phyloP scores from a whole-genome alignment of 2,888 invertebrate species.

The Cepaea hortensis region DNA sequence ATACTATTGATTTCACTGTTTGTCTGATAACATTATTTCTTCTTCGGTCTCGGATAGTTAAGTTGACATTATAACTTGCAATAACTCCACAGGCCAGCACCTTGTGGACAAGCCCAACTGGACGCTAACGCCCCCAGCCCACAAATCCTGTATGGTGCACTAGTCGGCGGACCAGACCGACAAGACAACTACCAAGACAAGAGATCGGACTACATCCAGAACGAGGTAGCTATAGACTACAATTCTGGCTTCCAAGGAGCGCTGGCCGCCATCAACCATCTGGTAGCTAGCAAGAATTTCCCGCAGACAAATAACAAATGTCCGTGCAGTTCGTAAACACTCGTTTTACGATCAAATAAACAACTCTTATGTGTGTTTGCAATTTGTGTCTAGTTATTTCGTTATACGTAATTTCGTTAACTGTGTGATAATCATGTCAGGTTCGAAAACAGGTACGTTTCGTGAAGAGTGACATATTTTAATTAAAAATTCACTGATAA shows the following conservation, averaged over 20 bases:
- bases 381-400: too few species aligned
- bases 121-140: conserved; percentile 56
- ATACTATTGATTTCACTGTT: too few species aligned
- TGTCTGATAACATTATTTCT: too few species aligned
- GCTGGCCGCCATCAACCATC: conserved; percentile 53
- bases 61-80: background rate
- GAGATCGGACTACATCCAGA: conserved; percentile 60
- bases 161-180: conserved; percentile 68
- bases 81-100: conserved; percentile 53
- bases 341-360: too few species aligned
- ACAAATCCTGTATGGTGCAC: conserved; percentile 60
- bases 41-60: background rate
- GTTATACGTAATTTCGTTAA: too few species aligned
- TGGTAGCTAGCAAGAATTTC: background rate
- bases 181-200: conserved; percentile 58
- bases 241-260: conserved; percentile 68
- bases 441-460: too few species aligned
- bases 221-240: conserved; percentile 66
- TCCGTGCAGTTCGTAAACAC: conserved; percentile 12
- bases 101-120: conserved; percentile 64
- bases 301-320: conserved; percentile 27
- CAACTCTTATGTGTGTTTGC: too few species aligned
- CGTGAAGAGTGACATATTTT: too few species aligned
- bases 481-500: too few species aligned
- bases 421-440: too few species aligned